Evolutionary conservation across 2,797 vertebrate species (phyloP).

Genomic region (Aulostomus chinensis): DNA sequence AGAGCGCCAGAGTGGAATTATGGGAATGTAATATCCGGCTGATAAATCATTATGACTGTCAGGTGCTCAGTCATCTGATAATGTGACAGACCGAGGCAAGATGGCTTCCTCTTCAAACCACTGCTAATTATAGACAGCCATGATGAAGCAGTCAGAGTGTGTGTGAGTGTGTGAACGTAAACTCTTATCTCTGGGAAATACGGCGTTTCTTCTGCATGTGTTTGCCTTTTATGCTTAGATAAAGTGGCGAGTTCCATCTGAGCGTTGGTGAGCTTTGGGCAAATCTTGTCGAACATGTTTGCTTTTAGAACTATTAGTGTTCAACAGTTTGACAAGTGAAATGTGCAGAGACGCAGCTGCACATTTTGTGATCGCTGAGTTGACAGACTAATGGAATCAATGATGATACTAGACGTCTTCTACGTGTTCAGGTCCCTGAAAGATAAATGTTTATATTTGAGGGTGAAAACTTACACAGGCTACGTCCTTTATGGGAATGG

Average conservation of each 20-base stretch:
- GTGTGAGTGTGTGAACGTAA: conserved; percentile 6
- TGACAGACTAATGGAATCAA: background rate
- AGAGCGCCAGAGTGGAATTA: conserved; percentile 32
- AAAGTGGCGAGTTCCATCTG: background rate
- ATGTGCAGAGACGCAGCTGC: conserved; percentile 10
- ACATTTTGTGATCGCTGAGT: conserved; percentile 2
- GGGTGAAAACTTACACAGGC: no score
- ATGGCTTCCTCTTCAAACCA: conserved; percentile 45
- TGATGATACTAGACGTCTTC: no score
- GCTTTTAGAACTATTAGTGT: background rate
- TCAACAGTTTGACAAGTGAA: conserved; percentile 1
- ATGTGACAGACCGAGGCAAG: conserved; percentile 46
- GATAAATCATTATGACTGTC: conserved; percentile 68
- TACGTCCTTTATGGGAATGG: no score
- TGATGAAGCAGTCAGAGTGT: conserved; percentile 34
- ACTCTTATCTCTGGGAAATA: conserved; percentile 7
- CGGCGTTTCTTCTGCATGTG: no score
- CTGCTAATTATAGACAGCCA: conserved; percentile 61
- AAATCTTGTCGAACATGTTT: background rate
- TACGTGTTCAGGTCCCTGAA: no score
- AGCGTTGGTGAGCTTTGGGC: no score
- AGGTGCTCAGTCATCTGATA: conserved; percentile 67
- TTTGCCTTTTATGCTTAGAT: background rate
- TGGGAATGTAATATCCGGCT: conserved; percentile 68
- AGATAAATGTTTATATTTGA: no score